Conservation (phyloP, 2,888 invertebrate species). For the Leptopilina drosophilae region DNA sequence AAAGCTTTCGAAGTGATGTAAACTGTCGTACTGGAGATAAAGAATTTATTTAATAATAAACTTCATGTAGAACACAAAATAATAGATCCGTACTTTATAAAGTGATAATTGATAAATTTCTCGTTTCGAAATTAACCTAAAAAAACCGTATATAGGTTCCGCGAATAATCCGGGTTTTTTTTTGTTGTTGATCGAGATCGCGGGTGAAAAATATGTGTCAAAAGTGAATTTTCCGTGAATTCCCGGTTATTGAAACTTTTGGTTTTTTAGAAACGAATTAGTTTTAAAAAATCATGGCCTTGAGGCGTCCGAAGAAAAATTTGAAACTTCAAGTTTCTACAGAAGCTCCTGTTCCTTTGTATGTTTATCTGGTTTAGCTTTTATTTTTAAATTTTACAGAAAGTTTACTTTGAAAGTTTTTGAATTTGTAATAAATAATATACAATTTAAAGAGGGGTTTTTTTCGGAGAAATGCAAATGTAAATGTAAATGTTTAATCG, state of each 20-base stretch:
- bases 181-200: background rate
- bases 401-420: too few species aligned
- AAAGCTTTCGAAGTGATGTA: conserved; percentile 17
- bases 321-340: conserved; percentile 78
- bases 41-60: background rate
- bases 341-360: conserved; percentile 78
- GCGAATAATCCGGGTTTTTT: background rate
- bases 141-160: background rate
- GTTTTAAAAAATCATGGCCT: conserved; percentile 61
- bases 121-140: conserved; percentile 15
- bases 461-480: too few species aligned
- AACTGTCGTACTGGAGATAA: conserved; percentile 1
- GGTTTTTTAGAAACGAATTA: too few species aligned
- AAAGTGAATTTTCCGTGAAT: conserved; percentile 20
- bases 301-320: conserved; percentile 71
- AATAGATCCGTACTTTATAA: background rate
- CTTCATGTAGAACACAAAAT: background rate
- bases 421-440: too few species aligned
- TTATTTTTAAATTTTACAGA: background rate
- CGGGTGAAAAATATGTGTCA: conserved; percentile 15
- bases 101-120: background rate
- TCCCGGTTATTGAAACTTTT: background rate
- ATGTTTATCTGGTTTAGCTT: conserved; percentile 68
- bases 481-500: too few species aligned
- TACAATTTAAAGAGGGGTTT: too few species aligned